These are phyloP conservation scores for Guaruba guarouba DNA, from an alignment of 2,113 vertebrate genomes.

Conservation along the genomic window DNA sequence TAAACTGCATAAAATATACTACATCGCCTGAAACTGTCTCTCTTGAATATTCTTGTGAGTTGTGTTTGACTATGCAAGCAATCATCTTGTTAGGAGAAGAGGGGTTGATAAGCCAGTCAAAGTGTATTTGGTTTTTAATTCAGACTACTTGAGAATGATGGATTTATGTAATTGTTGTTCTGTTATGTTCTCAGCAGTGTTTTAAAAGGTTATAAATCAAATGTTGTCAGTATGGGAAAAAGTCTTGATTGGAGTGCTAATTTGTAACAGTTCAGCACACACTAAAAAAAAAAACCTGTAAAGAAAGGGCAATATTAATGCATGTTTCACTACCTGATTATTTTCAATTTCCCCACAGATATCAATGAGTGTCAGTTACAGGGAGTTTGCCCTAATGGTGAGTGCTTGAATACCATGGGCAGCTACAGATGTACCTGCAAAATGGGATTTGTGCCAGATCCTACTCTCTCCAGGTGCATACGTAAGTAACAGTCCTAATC, in stretches of 20 bases:
- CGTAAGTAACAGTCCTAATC: constrained; percentile 80
- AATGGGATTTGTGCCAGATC: constrained; percentile 86
- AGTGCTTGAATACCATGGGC: constrained; percentile 92
- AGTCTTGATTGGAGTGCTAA: not conserved
- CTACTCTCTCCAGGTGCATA: constrained; percentile 85
- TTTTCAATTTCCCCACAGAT: constrained; percentile 76
- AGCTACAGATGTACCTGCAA: constrained; percentile 94
- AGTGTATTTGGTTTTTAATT: not conserved
- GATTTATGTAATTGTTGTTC: not conserved
- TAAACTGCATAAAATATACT: not conserved
- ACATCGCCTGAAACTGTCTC: not conserved
- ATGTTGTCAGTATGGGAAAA: not conserved
- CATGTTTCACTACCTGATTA: not conserved
- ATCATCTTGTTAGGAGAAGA: not conserved
- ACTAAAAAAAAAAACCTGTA: not conserved
- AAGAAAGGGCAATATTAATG: not conserved
- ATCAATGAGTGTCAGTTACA: constrained; percentile 93
- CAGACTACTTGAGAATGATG: not conserved
- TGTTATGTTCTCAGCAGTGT: not conserved
- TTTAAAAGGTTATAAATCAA: not conserved
- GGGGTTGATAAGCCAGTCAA: not conserved
- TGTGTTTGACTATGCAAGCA: not conserved
- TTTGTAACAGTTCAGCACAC: not conserved
- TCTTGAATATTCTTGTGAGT: not conserved
- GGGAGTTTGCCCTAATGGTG: constrained; percentile 90